Base-by-base conservation (phyloP, 2,888 invertebrate species). In the Tineola bisselliella region DNA sequence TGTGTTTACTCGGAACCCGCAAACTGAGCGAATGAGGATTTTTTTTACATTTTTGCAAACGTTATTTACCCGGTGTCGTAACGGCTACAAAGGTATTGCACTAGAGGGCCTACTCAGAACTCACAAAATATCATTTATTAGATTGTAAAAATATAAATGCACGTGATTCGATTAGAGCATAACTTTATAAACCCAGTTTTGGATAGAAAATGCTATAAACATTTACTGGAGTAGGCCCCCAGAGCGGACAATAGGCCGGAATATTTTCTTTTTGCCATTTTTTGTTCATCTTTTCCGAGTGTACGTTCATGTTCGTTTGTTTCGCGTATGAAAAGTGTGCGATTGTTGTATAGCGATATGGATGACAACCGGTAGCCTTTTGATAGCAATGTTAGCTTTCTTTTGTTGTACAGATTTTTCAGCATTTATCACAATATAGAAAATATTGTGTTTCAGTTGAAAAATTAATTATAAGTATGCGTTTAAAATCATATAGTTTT, bases 61-160 rank as follows among this genome's bases (percentile, higher is more conserved):
- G 79, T 75, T 87, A 86, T 87, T 87, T 86, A 77, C 81, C 74
- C 77, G 78, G 81, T 82, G 84, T 84, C 84, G 84, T 77, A 77
- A 81, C 81, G 84, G 84, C 80, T 84, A 84, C 76, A 77, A 81
- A 82, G 84, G 84, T 80, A 87, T 87, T 86, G 86, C 86, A 75
- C 30, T 72, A 70, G 69, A 66, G 25, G 25, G 25, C 25, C 25
- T 25, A 25, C 25, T 2, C 6, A 25, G 2, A 25, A 6, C 25
- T 6, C 6, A 25, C 25, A 6, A 25, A 25, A n/a, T n/a, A n/a
- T n/a, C n/a, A n/a, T n/a, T n/a, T n/a, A n/a, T n/a, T n/a, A n/a
- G n/a, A n/a, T n/a, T n/a, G n/a, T n/a, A n/a, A n/a, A n/a, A n/a
- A n/a, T n/a, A n/a, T n/a, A n/a, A n/a, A n/a, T n/a, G n/a, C n/a